phyloP scores from a whole-genome alignment of 2,797 vertebrate species.

The Peromyscus aztecus region DNA sequence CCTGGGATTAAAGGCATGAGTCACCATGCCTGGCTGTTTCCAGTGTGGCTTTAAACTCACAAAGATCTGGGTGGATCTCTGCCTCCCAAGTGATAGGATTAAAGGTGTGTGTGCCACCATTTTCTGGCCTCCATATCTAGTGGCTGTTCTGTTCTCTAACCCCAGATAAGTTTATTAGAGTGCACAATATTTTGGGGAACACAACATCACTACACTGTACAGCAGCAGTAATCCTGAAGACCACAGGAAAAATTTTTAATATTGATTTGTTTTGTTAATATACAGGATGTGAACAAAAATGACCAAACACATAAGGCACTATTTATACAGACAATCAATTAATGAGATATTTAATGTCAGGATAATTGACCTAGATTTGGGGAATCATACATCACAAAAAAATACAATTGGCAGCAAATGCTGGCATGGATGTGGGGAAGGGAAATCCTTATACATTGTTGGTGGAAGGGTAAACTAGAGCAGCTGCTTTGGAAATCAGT shows the following conservation, averaged over 20 bases:
- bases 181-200: too few species aligned
- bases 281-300: neutral
- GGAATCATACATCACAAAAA: neutral
- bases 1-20: too few species aligned
- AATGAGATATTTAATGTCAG: neutral
- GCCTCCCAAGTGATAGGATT: too few species aligned
- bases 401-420: neutral
- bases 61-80: too few species aligned
- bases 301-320: neutral
- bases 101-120: too few species aligned
- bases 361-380: neutral
- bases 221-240: neutral
- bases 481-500: neutral
- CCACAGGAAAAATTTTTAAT: neutral
- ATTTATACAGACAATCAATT: neutral
- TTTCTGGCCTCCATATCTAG: too few species aligned
- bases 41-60: too few species aligned
- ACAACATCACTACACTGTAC: neutral
- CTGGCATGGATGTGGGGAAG: neutral
- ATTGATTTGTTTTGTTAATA: neutral
- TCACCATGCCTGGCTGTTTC: too few species aligned
- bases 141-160: too few species aligned
- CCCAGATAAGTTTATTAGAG: too few species aligned
- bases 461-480: neutral
- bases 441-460: neutral